Percentiles rank a stretch among this genome's conserved stretches.
phyloP scores from a whole-genome alignment of 2,888 invertebrate genomes.

The Aleiodes testaceus region DNA sequence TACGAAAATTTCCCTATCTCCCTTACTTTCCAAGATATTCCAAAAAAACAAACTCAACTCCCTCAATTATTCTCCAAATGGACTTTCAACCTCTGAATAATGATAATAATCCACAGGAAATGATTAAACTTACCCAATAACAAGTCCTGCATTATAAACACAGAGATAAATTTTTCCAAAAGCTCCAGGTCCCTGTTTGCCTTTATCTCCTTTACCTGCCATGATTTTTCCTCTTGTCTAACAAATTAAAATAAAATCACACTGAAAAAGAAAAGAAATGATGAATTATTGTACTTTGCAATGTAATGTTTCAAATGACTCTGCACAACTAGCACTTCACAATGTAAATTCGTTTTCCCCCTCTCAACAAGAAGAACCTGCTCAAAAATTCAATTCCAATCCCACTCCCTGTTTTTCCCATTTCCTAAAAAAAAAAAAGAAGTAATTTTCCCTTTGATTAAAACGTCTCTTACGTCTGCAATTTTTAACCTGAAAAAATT shows the following conservation, averaged over 20 bases:
- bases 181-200: slow-evolving; percentile 67
- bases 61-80: not conserved
- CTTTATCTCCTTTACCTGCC: slow-evolving; percentile 62
- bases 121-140: slow-evolving; percentile 79
- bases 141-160: slow-evolving; percentile 82
- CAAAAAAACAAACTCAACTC: not conserved
- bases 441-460: too few relatives aligned
- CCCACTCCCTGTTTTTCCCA: not conserved
- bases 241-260: slow-evolving; percentile 41
- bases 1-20: too few relatives aligned
- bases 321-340: not conserved
- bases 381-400: too few relatives aligned
- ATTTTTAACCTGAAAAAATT: too few relatives aligned
- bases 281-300: too few relatives aligned
- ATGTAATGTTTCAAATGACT: slow-evolving; percentile 1
- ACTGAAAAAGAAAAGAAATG: slow-evolving; percentile 14
- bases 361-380: not conserved
- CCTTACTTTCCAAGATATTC: too few relatives aligned
- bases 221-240: slow-evolving; percentile 61
- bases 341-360: not conserved
- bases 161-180: slow-evolving; percentile 80
- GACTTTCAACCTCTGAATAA: not conserved
- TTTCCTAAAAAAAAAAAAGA: not conserved
- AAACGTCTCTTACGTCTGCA: too few relatives aligned
- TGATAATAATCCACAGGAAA: not conserved